Evolutionary conservation across 2,888 invertebrate genomes (phyloP), one percentile per base, ranked within the genome.

Genomic region (Phlogophora meticulosa): DNA sequence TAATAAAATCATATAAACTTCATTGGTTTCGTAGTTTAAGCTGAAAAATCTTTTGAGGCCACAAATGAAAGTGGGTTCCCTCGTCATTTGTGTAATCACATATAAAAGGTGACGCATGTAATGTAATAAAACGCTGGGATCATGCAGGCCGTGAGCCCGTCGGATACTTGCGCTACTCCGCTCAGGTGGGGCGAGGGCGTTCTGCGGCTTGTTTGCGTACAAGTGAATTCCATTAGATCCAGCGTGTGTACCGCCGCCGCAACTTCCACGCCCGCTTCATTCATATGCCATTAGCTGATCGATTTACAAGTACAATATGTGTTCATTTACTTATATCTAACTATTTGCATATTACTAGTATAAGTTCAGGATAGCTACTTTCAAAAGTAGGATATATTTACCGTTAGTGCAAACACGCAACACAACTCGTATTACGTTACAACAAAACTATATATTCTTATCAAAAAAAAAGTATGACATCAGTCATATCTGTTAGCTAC

Each of bases 201-300:
- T 88, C 87, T 88, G 93, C 88, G 92, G 93, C 92, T 91, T 95
- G 94, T 95, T 95, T 95, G 94, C 95, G 90, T 94, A 95, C 95
- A 95, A 93, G 95, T 90, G 93, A 95, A 95, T 94, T 94, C 95
- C 95, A 95, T 95, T 95, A 95, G 94, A 94, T 90, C 91, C 92
- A 88, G 88, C 91, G 89, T 91, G 91, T 93, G 91, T 91, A 90
- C 89, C 86, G 87, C 89, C 88, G 89, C 92, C 93, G 84, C 92
- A 92, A 90, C 90, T 91, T 88, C 91, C 82, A 88, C 90, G 86
- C 88, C 86, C 89, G 91, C 93, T 92, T 93, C 93, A 93, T 94
- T 94, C 94, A 93, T 94, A 94, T 94, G 92, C 94, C 94, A 94
- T 94, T 94, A 94, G 92, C 92, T 93, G 93, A 94, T 94, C 94